phyloP scores from a whole-genome alignment of 2,797 vertebrate genomes.

The Dendrocincla tyrannina region DNA sequence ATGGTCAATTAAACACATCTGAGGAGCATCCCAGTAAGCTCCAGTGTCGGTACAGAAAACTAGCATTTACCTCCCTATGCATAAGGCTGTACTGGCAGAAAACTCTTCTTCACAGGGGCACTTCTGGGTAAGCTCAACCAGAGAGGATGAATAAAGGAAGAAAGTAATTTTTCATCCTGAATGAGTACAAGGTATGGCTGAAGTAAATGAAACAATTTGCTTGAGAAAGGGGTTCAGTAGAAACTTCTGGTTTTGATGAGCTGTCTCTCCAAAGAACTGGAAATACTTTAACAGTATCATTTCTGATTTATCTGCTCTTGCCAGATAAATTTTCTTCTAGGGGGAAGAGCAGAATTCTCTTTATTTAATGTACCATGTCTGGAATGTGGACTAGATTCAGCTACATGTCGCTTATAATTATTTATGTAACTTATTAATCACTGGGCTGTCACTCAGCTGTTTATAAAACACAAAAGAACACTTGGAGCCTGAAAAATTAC shows the following conservation, averaged over 20 bases:
- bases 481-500: conserved; percentile 71
- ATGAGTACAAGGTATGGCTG: neutral
- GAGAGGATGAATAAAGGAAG: neutral
- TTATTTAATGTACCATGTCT: conserved; percentile 72
- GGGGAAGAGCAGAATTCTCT: conserved; percentile 61
- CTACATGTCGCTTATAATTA: conserved; percentile 68
- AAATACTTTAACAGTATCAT: conserved; percentile 31
- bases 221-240: conserved; percentile 35
- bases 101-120: neutral
- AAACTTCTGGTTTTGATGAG: conserved; percentile 56
- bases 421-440: conserved; percentile 74
- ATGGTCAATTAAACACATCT: neutral
- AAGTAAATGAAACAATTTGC: conserved; percentile 30
- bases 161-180: neutral
- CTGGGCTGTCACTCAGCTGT: conserved; percentile 57
- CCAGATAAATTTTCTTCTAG: conserved; percentile 61
- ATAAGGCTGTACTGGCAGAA: neutral
- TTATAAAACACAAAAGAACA: conserved; percentile 70
- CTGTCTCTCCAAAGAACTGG: conserved; percentile 27
- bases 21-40: neutral
- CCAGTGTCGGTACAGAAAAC: neutral
- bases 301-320: conserved; percentile 69
- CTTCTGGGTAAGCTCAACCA: neutral
- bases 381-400: conserved; percentile 69
- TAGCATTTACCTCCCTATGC: neutral